These are phyloP conservation scores for Anguilla marmorata DNA, from an alignment of 2,797 vertebrate species.

Conservation along the genomic window DNA sequence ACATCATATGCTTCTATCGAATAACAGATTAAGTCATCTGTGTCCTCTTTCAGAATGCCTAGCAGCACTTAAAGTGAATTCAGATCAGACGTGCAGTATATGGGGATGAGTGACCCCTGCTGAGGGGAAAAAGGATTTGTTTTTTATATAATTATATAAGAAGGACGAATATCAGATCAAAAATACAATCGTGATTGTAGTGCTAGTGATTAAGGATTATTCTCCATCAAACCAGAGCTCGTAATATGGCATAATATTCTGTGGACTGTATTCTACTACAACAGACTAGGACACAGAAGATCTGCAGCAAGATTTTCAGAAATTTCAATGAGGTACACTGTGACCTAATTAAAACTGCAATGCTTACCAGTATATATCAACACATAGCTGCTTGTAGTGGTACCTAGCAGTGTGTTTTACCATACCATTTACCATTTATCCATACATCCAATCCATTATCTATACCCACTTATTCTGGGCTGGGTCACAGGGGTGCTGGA, in stretches of 20 bases:
- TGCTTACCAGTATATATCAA: neutral
- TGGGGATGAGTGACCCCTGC: neutral
- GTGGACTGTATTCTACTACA: neutral
- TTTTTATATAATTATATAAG: neutral
- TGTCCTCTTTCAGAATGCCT: neutral
- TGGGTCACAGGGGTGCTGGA: no score
- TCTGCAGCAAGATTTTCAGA: neutral
- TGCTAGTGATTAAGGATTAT: slow-evolving; percentile 5
- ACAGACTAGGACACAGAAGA: neutral
- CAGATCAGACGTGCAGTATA: neutral
- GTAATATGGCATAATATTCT: neutral
- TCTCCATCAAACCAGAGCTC: neutral
- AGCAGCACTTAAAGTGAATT: neutral
- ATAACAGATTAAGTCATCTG: neutral
- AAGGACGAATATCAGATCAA: neutral
- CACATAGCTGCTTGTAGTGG: neutral
- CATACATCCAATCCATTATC: no score
- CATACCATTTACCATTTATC: neutral
- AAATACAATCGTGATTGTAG: neutral
- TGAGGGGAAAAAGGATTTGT: neutral
- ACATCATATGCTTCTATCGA: slow-evolving; percentile 11
- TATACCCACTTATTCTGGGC: no score
- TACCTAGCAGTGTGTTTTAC: neutral
- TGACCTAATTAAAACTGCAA: neutral
- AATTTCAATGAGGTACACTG: neutral